Conservation (phyloP, 1,140 invertebrate genomes). For the Procambarus clarkii region DNA sequence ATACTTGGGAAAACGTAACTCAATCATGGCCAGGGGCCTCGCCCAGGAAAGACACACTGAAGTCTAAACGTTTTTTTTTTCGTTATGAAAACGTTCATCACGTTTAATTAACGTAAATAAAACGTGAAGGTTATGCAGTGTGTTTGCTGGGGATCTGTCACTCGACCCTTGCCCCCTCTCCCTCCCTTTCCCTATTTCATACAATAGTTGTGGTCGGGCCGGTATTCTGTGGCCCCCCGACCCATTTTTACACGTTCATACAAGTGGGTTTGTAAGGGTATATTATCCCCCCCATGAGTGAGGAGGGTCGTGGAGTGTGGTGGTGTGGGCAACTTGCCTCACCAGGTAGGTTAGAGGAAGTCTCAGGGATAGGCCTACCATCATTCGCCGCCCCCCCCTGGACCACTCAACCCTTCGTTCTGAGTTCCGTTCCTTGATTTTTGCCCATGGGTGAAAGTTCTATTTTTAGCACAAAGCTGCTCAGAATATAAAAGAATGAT, state of each 20-base stretch:
- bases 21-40: neutral
- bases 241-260: constrained; percentile 26
- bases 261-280: constrained; percentile 45
- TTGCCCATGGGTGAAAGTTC: constrained; percentile 51
- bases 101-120: too few relatives aligned
- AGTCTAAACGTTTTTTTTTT: too few relatives aligned
- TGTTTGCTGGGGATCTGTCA: too few relatives aligned
- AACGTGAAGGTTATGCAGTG: too few relatives aligned
- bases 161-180: neutral
- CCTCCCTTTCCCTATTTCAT: neutral
- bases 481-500: constrained; percentile 48
- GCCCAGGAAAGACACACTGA: too few relatives aligned
- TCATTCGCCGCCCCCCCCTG: neutral
- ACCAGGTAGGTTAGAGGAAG: constrained; percentile 5
- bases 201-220: neutral
- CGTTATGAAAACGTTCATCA: too few relatives aligned
- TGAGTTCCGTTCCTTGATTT: constrained; percentile 54
- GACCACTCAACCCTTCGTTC: constrained; percentile 14
- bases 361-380: neutral
- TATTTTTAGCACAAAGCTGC: constrained; percentile 58
- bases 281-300: constrained; percentile 14
- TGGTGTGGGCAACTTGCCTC: neutral
- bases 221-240: neutral
- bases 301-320: constrained; percentile 16
- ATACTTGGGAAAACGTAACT: neutral